Evolutionary conservation across 2,113 vertebrate species (phyloP), one percentile per base, ranked within the genome.

Genomic region (Myotis yumanensis): DNA sequence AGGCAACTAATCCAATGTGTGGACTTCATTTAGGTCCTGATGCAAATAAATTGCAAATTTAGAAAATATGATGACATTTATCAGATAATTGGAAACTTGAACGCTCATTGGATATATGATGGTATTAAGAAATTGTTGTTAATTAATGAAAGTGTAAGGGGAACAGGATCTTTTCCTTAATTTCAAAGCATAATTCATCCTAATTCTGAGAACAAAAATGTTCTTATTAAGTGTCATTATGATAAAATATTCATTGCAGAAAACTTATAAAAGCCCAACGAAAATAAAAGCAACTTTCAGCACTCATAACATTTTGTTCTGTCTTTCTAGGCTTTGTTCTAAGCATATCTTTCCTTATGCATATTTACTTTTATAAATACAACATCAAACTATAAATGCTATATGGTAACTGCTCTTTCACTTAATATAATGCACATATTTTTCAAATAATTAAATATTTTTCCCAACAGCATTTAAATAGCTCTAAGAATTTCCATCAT

Each of bases 111-210:
- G 66, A 90, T 94, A 59, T 76, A 91, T 52, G 46, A 32, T 37
- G 46, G 51, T 77, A 72, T 89, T 89, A 82, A 94, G 77, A 94
- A 92, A 73, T 40, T 93, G 71, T 79, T 91, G 75, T 86, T 95
- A 95, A 88, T 96, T 91, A 96, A 94, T 94, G 86, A 96, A 89
- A 95, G 76, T 83, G 37, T 93, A 95, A 91, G 8, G 62, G 79
- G 79, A 93, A 86, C 59, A 93, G 48, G 28, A 82, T 46, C 84
- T 90, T 81, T 52, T 23, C 88, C 35, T 95, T 83, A 89, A 86
- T 96, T 92, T 94, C 72, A 83, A 87, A 88, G 77, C 52, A 94
- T 88, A 82, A 90, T 73, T 90, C 87, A 91, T 91, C 83, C 82
- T 93, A 82, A 95, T 89, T 90, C 62, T 86, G 88, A 94, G 73